Evolutionary conservation across 1,140 invertebrate species (phyloP), one percentile per base, ranked within the genome.

Genomic region (Anthonomus grandis): DNA sequence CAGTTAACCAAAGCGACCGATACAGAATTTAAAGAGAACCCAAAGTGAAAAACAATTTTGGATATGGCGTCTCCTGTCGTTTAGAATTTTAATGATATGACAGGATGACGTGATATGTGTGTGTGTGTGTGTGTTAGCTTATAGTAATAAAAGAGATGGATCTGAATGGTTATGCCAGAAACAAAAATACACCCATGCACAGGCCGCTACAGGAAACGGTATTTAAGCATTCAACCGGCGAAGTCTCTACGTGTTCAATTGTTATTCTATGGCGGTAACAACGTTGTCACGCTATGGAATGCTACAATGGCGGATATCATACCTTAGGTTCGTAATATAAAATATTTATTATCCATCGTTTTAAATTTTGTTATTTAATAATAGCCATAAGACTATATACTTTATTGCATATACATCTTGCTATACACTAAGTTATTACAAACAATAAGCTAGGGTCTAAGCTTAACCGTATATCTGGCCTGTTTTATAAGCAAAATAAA

Each of bases 221-320:
- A 46, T 55, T 64, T 64, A 60, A 59, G 62, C 59, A 64, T 64
- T 55, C 58, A 64, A 44, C 61, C 50, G 50, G 47, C 42, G 51
- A 51, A 50, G 55, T 48, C 36, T 42, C 58, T 63, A 65, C 63
- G 57, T 65, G 62, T 60, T 52, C 60, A 64, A 61, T 63, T 65
- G 62, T 61, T 63, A 63, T 65, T 63, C 57, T 57, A 49, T 64
- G 49, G 36, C 47, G 56, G 42, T 51, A 23, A 45, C 52, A 46
- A n/a, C 42, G 31, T 18, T 62, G 57, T 64, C 63, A 59, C 59
- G 60, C 62, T 49, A 42, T 53, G 60, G 57, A 61, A 64, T 64
- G 50, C 57, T 56, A 49, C 48, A 45, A 45, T 45, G 42, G 22
- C 15, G 42, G 18, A 25, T 45, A 45, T 45, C 3, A 45, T 25